Base-by-base conservation (phyloP, 2,888 invertebrate genomes). In the Scaptomyza parva region DNA sequence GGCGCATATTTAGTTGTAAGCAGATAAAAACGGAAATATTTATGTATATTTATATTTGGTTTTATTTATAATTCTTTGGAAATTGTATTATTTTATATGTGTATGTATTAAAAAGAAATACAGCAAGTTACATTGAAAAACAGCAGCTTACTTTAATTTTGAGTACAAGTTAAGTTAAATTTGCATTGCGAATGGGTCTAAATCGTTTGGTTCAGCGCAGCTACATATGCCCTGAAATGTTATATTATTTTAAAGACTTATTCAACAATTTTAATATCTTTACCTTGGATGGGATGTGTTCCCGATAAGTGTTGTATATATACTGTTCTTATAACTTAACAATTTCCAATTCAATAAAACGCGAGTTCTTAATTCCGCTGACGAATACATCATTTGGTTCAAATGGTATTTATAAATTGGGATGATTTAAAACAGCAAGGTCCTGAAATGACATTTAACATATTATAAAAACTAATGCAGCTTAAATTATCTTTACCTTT, bases 81-180 rank as follows among this genome's bases (percentile, higher is more conserved):
- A 58, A 51, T 55, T 86, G 76, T 81, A 80, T 76, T 78, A 78
- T 76, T 62, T 67, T 30, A 53, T 48, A 78, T 77, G 76, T 77
- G 64, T 76, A 76, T 78, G 80, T 80, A 81, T 86, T 84, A 63
- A 74, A 86, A 64, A 44, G 52, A 77, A 81, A 80, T 81, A 86
- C 81, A 81, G 64, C 65, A 82, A 76, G 30, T 82, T 75, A 79
- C 76, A 74, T 37, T 50, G 48, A 60, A 70, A 63, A 33, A 35
- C 20, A 22, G 54, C 17, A 28, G 2, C 5, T 28, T 28, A 7
- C 5, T n/a, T 33, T 33, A 1, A 12, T 30, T 30, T 30, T 3
- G 3, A 33, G 5, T n/a, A 5, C 5, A n/a, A 33, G 6, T n/a
- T n/a, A 33, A 33, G n/a, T 5, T n/a, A 12, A n/a, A n/a, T 30